These are phyloP conservation scores for Rhombomys opimus DNA, from an alignment of 2,113 vertebrate genomes.

Conservation along the genomic window DNA sequence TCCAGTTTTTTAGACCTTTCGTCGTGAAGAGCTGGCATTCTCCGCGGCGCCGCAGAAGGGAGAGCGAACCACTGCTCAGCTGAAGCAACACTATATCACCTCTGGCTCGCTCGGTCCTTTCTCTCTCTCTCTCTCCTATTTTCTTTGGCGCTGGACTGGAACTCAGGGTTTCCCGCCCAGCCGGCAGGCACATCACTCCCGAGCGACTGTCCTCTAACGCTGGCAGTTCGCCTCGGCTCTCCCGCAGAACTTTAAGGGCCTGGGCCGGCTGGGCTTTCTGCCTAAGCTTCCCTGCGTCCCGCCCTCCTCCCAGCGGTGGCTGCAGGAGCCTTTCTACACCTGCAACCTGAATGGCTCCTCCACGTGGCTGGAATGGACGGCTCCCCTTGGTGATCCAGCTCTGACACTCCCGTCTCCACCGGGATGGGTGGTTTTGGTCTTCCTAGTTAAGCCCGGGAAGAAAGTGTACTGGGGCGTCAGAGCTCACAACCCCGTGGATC, in stretches of 20 bases:
- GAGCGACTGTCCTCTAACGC: neutral
- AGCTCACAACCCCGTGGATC: neutral
- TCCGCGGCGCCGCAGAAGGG: neutral
- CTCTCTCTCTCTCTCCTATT: neutral
- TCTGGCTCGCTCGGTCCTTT: neutral
- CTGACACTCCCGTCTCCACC: neutral
- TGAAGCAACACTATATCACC: neutral
- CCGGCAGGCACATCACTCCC: too few relatives aligned
- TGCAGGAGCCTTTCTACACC: neutral
- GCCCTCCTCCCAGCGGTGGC: neutral
- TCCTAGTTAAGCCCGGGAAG: neutral
- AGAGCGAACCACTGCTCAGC: neutral
- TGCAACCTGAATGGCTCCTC: neutral
- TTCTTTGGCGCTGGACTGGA: neutral
- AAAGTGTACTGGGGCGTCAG: neutral
- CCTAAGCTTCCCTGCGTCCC: neutral
- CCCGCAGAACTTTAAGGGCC: neutral
- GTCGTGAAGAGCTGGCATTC: neutral
- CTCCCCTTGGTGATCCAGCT: neutral
- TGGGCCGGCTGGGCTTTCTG: neutral
- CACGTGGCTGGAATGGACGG: neutral
- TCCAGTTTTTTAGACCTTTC: neutral
- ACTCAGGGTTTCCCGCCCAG: neutral
- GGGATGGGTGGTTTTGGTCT: neutral
- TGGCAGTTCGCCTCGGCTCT: neutral